Evolutionary conservation across 64 coral and sea anemone genomes (phyloP), one percentile per base, ranked within the genome.

Genomic region (Porites lutea): DNA sequence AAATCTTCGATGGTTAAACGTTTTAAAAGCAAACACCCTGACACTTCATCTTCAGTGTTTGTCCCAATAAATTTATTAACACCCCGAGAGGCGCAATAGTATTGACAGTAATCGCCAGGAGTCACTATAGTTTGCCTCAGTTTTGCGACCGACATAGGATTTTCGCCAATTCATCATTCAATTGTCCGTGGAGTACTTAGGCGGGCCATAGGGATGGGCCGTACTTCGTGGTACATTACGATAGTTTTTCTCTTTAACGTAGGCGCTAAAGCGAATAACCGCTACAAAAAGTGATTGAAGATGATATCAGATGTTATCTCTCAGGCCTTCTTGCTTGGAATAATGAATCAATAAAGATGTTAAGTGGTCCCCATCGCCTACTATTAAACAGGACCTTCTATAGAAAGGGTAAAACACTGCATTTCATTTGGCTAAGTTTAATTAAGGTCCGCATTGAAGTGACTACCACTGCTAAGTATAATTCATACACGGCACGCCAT

Each of bases 31-130:
- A 20, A 68, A 50, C 81, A 68, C 47, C 16, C n/a, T 69, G 3
- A n/a, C 81, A 13, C 81, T 69, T 52, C 52, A 84, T 84, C 81
- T 68, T 37, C 63, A 84, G 47, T 68, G 81, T 84, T 84, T 84
- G 81, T 52, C 59, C 16, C 81, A 63, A 84, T 84, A 84, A 97
- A 94, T 94, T 97, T 97, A 94, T 97, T 93, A 93, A 88, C 87
- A 81, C 92, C 88, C 69, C 95, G 77, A 91, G 88, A 79, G 88
- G 88, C 83, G 91, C 59, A 83, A 67, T 87, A 75, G 55, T 83
- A 97, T 97, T 94, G 92, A 97, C 72, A 79, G 50, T 72, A 87
- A 27, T 93, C 72, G 79, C 92, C 81, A 87, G 95, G 95, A 88
- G 92, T 88, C 70, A 71, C 77, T 53, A 91, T 73, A 86, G 95